A percentile compares a stretch with the other conserved stretches of the same genome.
These are phyloP conservation scores for Cryptotermes secundus DNA, from an alignment of 1,140 invertebrate species.

Conservation along the genomic window DNA sequence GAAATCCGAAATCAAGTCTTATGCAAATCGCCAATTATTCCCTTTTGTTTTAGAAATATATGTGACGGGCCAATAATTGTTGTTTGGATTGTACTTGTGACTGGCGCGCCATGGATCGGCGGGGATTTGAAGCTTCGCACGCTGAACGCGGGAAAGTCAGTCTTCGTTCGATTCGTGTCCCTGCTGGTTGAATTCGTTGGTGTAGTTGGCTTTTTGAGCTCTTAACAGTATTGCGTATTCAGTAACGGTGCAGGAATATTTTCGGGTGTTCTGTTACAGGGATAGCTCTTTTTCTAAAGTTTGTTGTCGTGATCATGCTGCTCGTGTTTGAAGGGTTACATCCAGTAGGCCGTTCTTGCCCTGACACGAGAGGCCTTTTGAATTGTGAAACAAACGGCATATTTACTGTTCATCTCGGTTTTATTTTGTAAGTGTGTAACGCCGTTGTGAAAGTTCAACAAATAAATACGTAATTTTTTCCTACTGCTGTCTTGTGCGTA, in stretches of 20 bases:
- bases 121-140: neutral
- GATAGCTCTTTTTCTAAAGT: too few relatives aligned
- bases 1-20: too few relatives aligned
- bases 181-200: neutral
- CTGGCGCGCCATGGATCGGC: neutral
- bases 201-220: neutral
- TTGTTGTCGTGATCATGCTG: neutral
- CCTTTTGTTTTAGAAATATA: too few relatives aligned
- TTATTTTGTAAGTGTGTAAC: neutral
- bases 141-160: neutral
- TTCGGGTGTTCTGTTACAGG: neutral
- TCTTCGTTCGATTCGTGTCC: neutral
- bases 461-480: neutral
- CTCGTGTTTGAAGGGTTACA: neutral
- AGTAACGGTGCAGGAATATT: neutral
- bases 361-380: neutral
- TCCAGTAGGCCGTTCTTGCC: neutral
- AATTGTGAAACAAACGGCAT: neutral
- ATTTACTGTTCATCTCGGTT: neutral
- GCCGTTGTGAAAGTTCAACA: neutral
- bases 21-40: too few relatives aligned
- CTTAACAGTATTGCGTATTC: neutral
- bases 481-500: neutral
- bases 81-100: neutral
- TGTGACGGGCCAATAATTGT: too few relatives aligned